Base-by-base conservation (phyloP, 2,113 vertebrate genomes). In the Toxostoma redivivum region DNA sequence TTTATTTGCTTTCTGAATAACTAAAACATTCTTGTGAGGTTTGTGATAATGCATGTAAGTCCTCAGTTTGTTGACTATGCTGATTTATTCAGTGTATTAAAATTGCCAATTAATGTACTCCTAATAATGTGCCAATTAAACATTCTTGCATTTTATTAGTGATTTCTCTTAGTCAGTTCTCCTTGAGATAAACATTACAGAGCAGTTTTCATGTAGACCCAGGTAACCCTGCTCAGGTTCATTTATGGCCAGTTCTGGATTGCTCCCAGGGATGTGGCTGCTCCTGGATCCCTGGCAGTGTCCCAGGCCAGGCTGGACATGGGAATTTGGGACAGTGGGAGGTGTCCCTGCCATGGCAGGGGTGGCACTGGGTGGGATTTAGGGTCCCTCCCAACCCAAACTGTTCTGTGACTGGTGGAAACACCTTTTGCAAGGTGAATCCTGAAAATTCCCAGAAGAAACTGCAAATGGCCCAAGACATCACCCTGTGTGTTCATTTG, bases 171-270 rank as follows among this genome's bases (percentile, higher is more conserved):
- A 72, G 54, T 88, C 77, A 27, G 15, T 74, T 77, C 53, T 92
- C 54, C 65, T 42, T 10, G 45, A 67, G 45, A 7, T 33, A 30
- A 79, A n/a, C 70, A 33, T 85, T 19, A 45, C 48, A 42, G 53
- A 69, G 89, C 57, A 8, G 10, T 69, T 76, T 38, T 35, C 66
- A 12, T 5, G 4, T 0, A 8, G 2, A 9, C 31, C 6, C 25
- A 15, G 44, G 44, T 54, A 11, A 40, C 35, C 74, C 51, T 4
- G 4, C 0, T 1, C 20, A 5, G 42, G n/a, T 5, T 66, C 19
- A 0, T 11, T 0, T 3, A 0, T 2, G 31, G 16, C 15, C 6
- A 23, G 28, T 0, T 1, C 8, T 8, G 11, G 4, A 27, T 40
- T 60, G 37, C 30, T 58, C 51, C 35, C 53, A 21, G 57, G 38